Conservation (phyloP, 2,888 invertebrate genomes). For the Andrena minutula region DNA sequence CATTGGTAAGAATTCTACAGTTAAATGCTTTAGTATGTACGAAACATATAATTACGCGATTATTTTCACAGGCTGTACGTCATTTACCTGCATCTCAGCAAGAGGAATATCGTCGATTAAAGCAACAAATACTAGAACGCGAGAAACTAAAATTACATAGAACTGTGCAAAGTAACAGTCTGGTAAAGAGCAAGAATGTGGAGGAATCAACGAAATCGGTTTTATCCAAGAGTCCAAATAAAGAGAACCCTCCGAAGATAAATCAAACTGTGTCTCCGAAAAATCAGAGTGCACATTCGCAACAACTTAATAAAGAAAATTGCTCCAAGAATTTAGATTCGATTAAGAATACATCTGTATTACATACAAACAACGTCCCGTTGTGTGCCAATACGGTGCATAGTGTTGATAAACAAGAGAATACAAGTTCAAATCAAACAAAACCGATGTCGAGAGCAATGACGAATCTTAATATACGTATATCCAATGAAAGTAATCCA, state of each 20-base stretch:
- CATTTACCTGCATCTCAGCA: conserved; percentile 83
- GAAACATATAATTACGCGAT: conserved; percentile 16
- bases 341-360: conserved; percentile 2
- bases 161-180: conserved; percentile 56
- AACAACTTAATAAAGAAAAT: conserved; percentile 45
- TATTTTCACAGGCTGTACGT: conserved; percentile 81
- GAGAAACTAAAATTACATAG: conserved; percentile 77
- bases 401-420: conserved; percentile 21
- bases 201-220: conserved; percentile 25
- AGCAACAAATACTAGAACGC: conserved; percentile 81
- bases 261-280: conserved; percentile 30
- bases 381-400: neutral
- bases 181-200: conserved; percentile 23
- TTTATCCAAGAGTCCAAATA: conserved; percentile 12
- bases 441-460: conserved; percentile 39
- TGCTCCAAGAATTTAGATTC: conserved; percentile 34
- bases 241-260: conserved; percentile 29
- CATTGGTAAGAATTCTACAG: conserved; percentile 66
- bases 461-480: conserved; percentile 62
- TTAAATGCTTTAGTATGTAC: conserved; percentile 2
- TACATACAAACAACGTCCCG: conserved; percentile 4
- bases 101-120: conserved; percentile 84
- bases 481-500: conserved; percentile 53
- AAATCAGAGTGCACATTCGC: conserved; percentile 21
- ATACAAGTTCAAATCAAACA: conserved; percentile 4